Conservation (phyloP, 2,113 vertebrate species). For the Eolophus roseicapilla region DNA sequence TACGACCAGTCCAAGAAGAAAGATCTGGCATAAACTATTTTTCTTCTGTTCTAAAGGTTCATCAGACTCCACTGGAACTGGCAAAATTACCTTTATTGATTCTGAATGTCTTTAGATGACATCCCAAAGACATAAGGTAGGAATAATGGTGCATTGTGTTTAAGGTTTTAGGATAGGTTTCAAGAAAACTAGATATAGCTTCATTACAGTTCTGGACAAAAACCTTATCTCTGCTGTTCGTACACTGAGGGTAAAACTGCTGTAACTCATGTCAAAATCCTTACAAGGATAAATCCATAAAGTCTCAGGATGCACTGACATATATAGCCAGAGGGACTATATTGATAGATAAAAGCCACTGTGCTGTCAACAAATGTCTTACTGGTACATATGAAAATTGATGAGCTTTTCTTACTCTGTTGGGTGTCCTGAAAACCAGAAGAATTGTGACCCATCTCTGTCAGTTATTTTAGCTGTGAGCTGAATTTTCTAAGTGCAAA, state of each 20-base stretch:
- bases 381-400: conserved; percentile 16
- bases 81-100: neutral
- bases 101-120: neutral
- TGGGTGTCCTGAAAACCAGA: conserved; percentile 15
- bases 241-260: conserved; percentile 1
- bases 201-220: neutral
- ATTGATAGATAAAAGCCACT: conserved; percentile 52
- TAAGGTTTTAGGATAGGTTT: neutral
- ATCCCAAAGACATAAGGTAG: neutral
- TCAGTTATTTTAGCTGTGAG: conserved; percentile 30
- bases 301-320: conserved; percentile 32
- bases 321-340: neutral
- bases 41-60: neutral
- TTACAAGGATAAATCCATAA: conserved; percentile 57
- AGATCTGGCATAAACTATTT: neutral
- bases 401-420: conserved; percentile 38
- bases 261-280: conserved; percentile 47
- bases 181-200: neutral
- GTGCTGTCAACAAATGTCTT: conserved; percentile 37
- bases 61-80: neutral
- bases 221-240: neutral
- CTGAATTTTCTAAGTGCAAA: neutral
- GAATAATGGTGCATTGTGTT: neutral
- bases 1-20: neutral
- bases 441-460: neutral